These are phyloP conservation scores for Portevinia maculata DNA, from an alignment of 2,888 invertebrate genomes.

Conservation along the genomic window DNA sequence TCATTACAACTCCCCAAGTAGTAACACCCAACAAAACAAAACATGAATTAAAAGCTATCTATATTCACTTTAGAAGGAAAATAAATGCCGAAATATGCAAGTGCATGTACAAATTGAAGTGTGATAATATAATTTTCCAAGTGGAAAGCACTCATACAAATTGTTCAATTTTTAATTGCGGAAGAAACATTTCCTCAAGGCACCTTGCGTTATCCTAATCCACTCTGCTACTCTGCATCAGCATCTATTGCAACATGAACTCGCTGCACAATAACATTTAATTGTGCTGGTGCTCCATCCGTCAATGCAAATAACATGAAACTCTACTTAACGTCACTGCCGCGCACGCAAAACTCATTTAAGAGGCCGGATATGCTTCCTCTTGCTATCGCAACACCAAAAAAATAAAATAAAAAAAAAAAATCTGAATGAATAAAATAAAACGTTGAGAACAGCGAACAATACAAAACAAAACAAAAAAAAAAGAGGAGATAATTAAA, in stretches of 20 bases:
- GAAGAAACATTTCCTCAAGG: constrained; percentile 6
- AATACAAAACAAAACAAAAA: constrained; percentile 1
- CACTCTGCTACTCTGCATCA: constrained; percentile 18
- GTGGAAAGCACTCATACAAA: no score
- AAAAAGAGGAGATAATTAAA: constrained; percentile 34
- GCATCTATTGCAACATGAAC: background rate
- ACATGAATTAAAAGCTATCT: no score
- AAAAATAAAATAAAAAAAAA: constrained; percentile 10
- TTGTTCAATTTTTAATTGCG: constrained; percentile 26
- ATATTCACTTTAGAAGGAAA: no score
- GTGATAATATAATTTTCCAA: no score
- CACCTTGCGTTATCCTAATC: background rate
- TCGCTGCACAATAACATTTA: background rate
- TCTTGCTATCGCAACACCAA: constrained; percentile 45
- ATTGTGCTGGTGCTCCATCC: background rate
- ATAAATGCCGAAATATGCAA: no score
- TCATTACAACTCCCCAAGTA: no score
- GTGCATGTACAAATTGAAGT: no score
- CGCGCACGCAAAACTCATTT: constrained; percentile 55
- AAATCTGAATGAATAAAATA: constrained; percentile 41
- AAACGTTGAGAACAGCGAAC: constrained; percentile 26
- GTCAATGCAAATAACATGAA: constrained; percentile 20
- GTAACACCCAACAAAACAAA: no score
- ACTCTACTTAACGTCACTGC: constrained; percentile 23
- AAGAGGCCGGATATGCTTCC: constrained; percentile 62